These are phyloP conservation scores for Rotaria sp. DNA, from an alignment of 2,888 invertebrate species.

Conservation along the genomic window DNA sequence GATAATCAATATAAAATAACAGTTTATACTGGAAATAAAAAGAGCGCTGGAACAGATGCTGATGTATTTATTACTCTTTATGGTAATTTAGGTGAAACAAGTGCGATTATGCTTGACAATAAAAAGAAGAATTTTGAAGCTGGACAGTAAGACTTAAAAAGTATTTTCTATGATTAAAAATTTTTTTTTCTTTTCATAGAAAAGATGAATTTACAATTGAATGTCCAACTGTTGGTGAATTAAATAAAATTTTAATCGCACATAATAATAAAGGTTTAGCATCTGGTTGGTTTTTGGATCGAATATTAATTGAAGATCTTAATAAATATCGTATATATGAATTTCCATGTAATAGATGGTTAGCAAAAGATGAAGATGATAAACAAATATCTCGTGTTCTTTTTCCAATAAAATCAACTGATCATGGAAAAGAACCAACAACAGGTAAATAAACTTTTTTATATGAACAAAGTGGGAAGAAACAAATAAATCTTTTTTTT, in stretches of 20 bases:
- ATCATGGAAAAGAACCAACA: too few species aligned
- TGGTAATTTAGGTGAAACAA: conserved; percentile 53
- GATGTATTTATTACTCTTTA: conserved; percentile 53
- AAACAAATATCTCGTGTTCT: conserved; percentile 50
- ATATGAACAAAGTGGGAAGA: too few species aligned
- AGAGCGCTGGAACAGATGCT: conserved; percentile 54
- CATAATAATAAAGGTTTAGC: conserved; percentile 53
- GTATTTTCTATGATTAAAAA: too few species aligned
- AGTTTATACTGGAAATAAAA: conserved; percentile 51
- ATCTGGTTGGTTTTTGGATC: conserved; percentile 55
- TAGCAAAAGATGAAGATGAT: conserved; percentile 53
- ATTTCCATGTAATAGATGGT: conserved; percentile 53
- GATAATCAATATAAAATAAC: conserved; percentile 44
- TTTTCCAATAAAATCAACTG: too few species aligned
- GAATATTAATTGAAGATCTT: conserved; percentile 53
- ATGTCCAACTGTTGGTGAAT: conserved; percentile 49
- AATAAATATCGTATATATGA: conserved; percentile 52
- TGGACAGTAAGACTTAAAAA: conserved; percentile 51
- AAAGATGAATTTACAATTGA: conserved; percentile 51
- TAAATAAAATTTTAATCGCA: conserved; percentile 51
- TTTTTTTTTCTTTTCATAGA: too few species aligned
- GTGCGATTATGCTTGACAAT: conserved; percentile 48
- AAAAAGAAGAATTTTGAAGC: conserved; percentile 52
- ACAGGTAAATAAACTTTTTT: too few species aligned
- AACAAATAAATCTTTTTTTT: too few species aligned